phyloP scores from a whole-genome alignment of 30 jellyfish, hydroid and myxozoan genomes.

The Hydractinia echinata region DNA sequence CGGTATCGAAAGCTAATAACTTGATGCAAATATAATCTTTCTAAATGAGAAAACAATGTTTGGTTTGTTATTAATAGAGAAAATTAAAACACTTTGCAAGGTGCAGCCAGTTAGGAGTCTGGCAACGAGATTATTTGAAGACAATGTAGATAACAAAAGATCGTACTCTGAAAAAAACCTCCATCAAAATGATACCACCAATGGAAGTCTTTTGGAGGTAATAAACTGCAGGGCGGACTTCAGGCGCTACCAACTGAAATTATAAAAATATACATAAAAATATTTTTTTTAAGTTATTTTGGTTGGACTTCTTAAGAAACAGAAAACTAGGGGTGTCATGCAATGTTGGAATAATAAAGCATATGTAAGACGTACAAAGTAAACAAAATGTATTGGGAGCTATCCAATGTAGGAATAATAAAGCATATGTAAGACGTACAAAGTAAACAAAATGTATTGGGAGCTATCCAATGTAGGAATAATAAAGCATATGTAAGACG shows the following conservation, averaged over 20 bases:
- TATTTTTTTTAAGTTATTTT: too few species aligned
- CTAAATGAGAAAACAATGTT: not conserved
- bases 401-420: too few species aligned
- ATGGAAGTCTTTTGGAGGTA: conserved; percentile 70
- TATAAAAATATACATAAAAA: not conserved
- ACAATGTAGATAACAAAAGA: not conserved
- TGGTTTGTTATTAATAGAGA: not conserved
- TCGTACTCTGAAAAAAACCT: conserved; percentile 61
- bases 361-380: not conserved
- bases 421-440: too few species aligned
- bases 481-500: too few species aligned
- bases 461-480: too few species aligned
- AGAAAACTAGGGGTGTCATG: too few species aligned
- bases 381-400: too few species aligned
- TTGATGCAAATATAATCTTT: conserved; percentile 13
- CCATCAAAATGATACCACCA: conserved; percentile 81
- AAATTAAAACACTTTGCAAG: not conserved
- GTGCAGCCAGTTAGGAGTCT: too few species aligned
- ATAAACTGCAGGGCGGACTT: conserved; percentile 50
- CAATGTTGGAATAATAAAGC: not conserved
- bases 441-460: too few species aligned
- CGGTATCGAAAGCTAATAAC: conserved; percentile 14
- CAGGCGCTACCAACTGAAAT: conserved; percentile 19
- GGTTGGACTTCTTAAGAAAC: too few species aligned
- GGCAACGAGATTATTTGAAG: not conserved